These are phyloP conservation scores for Thymelicus lineola DNA, from an alignment of 2,888 invertebrate species.

Conservation along the genomic window DNA sequence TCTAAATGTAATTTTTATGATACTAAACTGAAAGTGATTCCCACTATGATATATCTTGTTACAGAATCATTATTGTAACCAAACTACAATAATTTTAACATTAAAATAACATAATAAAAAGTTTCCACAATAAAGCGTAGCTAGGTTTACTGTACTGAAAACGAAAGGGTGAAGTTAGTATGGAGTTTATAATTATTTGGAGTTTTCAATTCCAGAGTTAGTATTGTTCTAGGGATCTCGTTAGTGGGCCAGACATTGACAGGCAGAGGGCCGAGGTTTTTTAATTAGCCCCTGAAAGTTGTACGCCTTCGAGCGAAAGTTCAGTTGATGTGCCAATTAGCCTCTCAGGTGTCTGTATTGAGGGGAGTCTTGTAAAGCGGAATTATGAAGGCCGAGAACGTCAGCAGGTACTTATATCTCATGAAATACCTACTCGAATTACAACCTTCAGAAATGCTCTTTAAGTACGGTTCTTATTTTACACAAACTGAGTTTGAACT, in stretches of 20 bases:
- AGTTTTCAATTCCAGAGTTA: conserved; percentile 32
- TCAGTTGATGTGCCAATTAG: conserved; percentile 33
- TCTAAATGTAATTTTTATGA: no score
- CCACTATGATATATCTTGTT: no score
- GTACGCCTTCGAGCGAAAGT: conserved; percentile 15
- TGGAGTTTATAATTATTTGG: conserved; percentile 21
- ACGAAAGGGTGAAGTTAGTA: not conserved
- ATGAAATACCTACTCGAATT: not conserved
- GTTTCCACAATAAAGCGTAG: no score
- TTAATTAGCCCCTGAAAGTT: conserved; percentile 43
- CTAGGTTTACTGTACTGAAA: not conserved
- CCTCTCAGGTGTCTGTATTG: conserved; percentile 25
- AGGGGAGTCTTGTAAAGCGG: conserved; percentile 13
- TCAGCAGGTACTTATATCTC: conserved; percentile 2
- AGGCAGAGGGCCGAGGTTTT: conserved; percentile 44
- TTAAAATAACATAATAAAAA: no score
- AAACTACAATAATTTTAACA: no score
- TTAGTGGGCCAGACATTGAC: conserved; percentile 47
- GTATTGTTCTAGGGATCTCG: conserved; percentile 41
- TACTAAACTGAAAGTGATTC: no score
- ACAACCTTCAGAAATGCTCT: no score
- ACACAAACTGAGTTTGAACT: no score
- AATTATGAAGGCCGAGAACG: not conserved
- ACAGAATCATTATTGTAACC: no score
- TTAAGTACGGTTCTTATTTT: no score